A percentile compares a stretch with the other conserved stretches of the same genome.
These are phyloP conservation scores for Falco rusticolus DNA, from an alignment of 2,797 vertebrate species.

Conservation along the genomic window DNA sequence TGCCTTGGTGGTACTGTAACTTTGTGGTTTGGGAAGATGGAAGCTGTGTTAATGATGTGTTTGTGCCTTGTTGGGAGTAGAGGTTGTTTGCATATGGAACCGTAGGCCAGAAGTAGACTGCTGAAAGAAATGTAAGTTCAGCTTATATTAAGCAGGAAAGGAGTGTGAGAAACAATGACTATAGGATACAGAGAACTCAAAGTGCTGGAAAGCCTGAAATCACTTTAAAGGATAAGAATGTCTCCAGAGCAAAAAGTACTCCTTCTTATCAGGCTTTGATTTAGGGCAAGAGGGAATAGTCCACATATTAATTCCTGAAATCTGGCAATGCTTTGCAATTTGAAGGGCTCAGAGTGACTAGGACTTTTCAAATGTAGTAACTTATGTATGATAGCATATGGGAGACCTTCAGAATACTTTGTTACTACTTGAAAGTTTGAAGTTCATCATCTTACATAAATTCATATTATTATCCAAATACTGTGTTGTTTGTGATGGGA, in stretches of 20 bases:
- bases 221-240: not conserved
- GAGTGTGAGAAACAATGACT: not conserved
- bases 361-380: not conserved
- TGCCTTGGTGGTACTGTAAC: not conserved
- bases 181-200: not conserved
- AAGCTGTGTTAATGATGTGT: not conserved
- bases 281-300: not conserved
- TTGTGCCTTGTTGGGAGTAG: not conserved
- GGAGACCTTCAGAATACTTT: not conserved
- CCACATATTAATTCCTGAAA: not conserved
- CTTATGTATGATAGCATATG: not conserved
- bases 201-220: not conserved
- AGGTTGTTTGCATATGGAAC: not conserved
- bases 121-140: not conserved
- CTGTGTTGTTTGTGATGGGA: not conserved
- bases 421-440: not conserved
- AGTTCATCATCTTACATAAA: not conserved
- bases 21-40: not conserved
- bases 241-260: not conserved
- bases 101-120: not conserved
- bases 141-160: not conserved
- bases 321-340: not conserved
- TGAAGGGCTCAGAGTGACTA: not conserved
- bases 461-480: not conserved
- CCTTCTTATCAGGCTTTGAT: not conserved